These are phyloP conservation scores for Platynereis dumerilii DNA, from an alignment of 2,888 invertebrate genomes.

Conservation along the genomic window DNA sequence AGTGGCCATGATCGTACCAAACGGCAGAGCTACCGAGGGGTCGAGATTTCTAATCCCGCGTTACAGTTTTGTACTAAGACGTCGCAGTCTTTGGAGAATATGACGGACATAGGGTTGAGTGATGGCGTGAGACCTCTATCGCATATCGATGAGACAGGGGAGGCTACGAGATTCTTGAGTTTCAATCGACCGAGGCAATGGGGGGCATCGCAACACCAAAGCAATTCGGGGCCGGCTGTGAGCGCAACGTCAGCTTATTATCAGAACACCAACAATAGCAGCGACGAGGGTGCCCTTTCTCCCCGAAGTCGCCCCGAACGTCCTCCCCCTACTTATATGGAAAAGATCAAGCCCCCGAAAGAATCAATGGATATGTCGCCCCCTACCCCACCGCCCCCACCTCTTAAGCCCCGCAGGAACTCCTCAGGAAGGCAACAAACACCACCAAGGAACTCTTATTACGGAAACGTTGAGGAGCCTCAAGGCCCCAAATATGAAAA, in stretches of 20 bases:
- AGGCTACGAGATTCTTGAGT: not conserved
- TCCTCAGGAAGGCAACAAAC: not conserved
- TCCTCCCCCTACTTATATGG: slow-evolving; percentile 18
- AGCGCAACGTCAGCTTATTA: not conserved
- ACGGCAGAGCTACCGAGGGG: slow-evolving; percentile 19
- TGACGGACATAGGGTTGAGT: slow-evolving; percentile 15
- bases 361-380: not conserved
- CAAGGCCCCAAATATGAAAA: slow-evolving; percentile 1
- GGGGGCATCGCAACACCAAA: not conserved
- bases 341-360: slow-evolving; percentile 2
- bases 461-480: not conserved
- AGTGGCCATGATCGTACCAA: slow-evolving; percentile 3
- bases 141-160: not conserved
- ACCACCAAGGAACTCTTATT: not conserved
- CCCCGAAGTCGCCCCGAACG: slow-evolving; percentile 5
- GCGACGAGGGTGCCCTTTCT: too few species aligned
- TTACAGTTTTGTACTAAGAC: slow-evolving; percentile 20
- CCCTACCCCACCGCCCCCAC: slow-evolving; percentile 18
- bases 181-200: not conserved
- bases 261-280: too few species aligned
- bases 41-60: slow-evolving; percentile 16
- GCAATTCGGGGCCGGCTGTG: not conserved
- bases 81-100: slow-evolving; percentile 11
- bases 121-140: slow-evolving; percentile 11
- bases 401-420: slow-evolving; percentile 11